Percentiles rank a stretch among this genome's conserved stretches.
These are phyloP conservation scores for Aphaenogaster rudis DNA, from an alignment of 1,140 invertebrate species.

Conservation along the genomic window DNA sequence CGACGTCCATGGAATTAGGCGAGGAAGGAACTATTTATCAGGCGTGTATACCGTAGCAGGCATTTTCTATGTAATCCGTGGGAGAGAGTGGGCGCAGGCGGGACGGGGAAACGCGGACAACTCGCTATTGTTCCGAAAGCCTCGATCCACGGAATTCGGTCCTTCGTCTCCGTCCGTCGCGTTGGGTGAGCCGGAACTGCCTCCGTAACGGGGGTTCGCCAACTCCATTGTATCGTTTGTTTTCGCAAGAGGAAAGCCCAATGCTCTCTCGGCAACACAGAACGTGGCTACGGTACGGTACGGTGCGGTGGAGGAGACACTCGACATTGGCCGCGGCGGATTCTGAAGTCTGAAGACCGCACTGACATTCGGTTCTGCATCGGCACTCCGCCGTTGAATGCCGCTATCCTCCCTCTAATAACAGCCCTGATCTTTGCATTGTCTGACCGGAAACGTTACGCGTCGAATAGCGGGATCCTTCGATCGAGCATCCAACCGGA, in stretches of 20 bases:
- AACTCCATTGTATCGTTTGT: constrained; percentile 64
- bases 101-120: constrained; percentile 53
- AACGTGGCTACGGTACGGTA: background rate
- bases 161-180: constrained; percentile 48
- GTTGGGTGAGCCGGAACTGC: constrained; percentile 31
- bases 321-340: constrained; percentile 27
- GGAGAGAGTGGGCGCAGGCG: background rate
- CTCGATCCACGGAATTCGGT: constrained; percentile 62
- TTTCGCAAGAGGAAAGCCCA: constrained; percentile 54
- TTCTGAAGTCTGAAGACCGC: constrained; percentile 47
- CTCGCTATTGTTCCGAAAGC: constrained; percentile 71
- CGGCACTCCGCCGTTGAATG: constrained; percentile 37
- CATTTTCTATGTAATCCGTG: constrained; percentile 70
- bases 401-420: constrained; percentile 55
- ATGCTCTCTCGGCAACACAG: constrained; percentile 51
- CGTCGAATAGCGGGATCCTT: constrained; percentile 35
- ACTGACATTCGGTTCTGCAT: constrained; percentile 22
- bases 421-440: constrained; percentile 69
- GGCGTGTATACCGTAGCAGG: constrained; percentile 49
- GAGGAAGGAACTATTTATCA: constrained; percentile 75
- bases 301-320: background rate
- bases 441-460: constrained; percentile 40
- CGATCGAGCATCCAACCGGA: constrained; percentile 63
- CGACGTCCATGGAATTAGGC: constrained; percentile 67
- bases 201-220: constrained; percentile 57